Evolutionary conservation across 2,888 invertebrate species (phyloP).

Genomic region (Marronus borbonicus): DNA sequence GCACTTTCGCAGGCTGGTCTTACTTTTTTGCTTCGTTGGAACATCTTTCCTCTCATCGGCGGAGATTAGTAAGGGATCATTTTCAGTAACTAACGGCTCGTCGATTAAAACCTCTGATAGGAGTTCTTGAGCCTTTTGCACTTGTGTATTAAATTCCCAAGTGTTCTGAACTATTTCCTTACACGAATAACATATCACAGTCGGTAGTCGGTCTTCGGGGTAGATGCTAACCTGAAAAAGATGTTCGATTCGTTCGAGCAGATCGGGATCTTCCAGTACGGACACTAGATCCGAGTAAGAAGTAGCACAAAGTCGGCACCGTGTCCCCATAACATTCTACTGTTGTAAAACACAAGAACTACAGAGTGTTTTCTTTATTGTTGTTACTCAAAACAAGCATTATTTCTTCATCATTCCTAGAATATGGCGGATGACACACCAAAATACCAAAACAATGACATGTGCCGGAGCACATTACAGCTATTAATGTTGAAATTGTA

Average conservation of each 20-base stretch:
- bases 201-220: constrained; percentile 64
- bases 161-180: constrained; percentile 66
- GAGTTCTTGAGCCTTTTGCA: constrained; percentile 68
- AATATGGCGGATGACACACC: constrained; percentile 29
- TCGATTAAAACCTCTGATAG: constrained; percentile 53
- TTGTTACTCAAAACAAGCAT: constrained; percentile 13
- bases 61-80: constrained; percentile 25
- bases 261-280: constrained; percentile 63
- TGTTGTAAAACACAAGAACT: constrained; percentile 14
- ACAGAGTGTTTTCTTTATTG: not conserved
- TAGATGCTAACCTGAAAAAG: constrained; percentile 67
- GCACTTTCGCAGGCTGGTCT: constrained; percentile 41
- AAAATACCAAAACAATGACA: not conserved
- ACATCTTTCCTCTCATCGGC: constrained; percentile 5
- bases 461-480: not conserved
- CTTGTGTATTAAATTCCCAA: constrained; percentile 67
- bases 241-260: constrained; percentile 64
- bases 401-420: not conserved
- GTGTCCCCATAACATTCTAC: constrained; percentile 62
- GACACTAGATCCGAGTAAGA: constrained; percentile 62
- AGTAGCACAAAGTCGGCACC: constrained; percentile 69
- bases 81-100: constrained; percentile 31
- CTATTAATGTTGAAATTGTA: no score
- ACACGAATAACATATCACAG: constrained; percentile 65
- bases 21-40: constrained; percentile 14